Conservation (phyloP, 2,113 vertebrate genomes). For the Laticauda laticaudata region DNA sequence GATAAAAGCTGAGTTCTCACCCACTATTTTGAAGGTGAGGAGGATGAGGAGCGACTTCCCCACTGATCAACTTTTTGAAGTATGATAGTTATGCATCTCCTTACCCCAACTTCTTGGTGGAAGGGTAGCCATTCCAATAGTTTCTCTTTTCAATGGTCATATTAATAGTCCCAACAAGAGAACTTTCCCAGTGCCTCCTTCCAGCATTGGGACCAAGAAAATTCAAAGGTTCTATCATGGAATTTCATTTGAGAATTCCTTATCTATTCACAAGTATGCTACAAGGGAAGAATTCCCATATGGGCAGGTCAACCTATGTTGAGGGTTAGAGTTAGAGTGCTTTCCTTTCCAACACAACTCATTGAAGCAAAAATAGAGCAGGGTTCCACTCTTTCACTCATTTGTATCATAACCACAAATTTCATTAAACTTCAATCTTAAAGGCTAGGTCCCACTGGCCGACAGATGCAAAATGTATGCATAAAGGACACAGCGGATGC, state of each 20-base stretch:
- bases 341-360: background rate
- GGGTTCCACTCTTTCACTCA: background rate
- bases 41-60: background rate
- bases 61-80: background rate
- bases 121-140: background rate
- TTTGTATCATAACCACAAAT: background rate
- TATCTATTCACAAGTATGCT: background rate
- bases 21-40: background rate
- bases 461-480: too few relatives aligned
- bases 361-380: background rate
- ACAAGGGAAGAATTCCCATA: background rate
- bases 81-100: background rate
- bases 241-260: background rate
- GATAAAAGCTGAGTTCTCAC: background rate
- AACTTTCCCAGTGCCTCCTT: background rate
- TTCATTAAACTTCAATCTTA: background rate
- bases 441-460: too few relatives aligned
- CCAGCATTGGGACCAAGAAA: background rate
- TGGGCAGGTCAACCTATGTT: background rate
- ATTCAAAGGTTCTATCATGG: background rate
- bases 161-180: background rate
- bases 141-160: background rate
- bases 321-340: too few relatives aligned
- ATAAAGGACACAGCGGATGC: too few relatives aligned
- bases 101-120: background rate